Evolutionary conservation across 1,140 invertebrate genomes (phyloP).

Genomic region (Lineus longissimus): DNA sequence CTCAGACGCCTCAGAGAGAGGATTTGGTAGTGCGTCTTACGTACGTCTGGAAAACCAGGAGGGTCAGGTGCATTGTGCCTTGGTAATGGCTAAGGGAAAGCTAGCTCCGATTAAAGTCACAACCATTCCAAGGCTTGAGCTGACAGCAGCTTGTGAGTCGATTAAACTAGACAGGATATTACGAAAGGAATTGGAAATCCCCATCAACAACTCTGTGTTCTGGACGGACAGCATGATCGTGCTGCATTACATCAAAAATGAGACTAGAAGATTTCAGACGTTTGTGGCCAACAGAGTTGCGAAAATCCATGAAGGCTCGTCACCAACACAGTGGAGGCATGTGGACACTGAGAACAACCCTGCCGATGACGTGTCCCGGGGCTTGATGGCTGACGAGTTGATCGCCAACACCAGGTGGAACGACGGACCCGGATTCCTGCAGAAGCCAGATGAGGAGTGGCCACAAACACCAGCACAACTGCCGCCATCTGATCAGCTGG

Average conservation of each 20-base stretch:
- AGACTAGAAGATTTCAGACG: constrained; percentile 1
- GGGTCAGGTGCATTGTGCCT: neutral
- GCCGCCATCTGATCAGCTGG: too few relatives aligned
- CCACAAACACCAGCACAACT: too few relatives aligned
- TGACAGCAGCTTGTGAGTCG: neutral
- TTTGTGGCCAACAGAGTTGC: constrained; percentile 7
- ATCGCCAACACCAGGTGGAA: neutral
- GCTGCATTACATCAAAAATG: neutral
- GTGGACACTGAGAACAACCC: neutral
- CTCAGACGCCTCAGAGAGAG: neutral
- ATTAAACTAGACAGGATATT: neutral
- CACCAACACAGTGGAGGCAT: constrained; percentile 1
- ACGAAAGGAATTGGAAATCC: neutral
- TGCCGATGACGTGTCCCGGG: neutral
- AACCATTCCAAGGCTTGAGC: constrained; percentile 1
- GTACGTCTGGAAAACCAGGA: neutral
- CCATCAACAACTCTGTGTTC: neutral
- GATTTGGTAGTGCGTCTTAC: neutral
- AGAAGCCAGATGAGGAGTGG: too few relatives aligned
- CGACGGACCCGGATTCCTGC: too few relatives aligned
- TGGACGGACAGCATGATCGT: neutral
- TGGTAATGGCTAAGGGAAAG: neutral
- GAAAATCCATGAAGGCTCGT: neutral
- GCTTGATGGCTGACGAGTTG: neutral
- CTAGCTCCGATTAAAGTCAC: neutral